Percentiles rank a stretch among this genome's conserved stretches.
These are phyloP conservation scores for Bufo bufo DNA, from an alignment of 2,113 vertebrate species.

Conservation along the genomic window DNA sequence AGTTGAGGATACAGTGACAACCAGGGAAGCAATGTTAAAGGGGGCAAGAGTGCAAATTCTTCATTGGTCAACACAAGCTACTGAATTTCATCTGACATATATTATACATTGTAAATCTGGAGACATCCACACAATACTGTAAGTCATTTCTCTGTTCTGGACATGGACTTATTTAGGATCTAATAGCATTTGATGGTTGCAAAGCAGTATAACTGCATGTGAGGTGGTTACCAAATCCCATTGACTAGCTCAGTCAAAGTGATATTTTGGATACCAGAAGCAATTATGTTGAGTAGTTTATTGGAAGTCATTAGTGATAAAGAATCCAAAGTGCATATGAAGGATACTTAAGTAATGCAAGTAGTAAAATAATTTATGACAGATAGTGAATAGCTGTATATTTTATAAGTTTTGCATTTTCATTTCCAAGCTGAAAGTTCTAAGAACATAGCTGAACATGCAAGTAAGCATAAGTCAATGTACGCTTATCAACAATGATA, in stretches of 20 bases:
- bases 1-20: neutral
- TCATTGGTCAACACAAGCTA: no score
- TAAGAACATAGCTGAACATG: constrained; percentile 6
- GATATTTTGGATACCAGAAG: neutral
- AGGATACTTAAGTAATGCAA: neutral
- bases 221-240: neutral
- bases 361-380: neutral
- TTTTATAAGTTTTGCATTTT: neutral
- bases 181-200: neutral
- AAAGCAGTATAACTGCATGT: neutral
- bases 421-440: neutral
- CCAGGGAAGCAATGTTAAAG: neutral
- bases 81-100: neutral
- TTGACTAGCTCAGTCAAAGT: neutral
- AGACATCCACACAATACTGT: neutral
- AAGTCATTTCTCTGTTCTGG: neutral
- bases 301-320: constrained; percentile 13
- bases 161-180: neutral
- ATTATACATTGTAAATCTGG: neutral
- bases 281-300: constrained; percentile 12
- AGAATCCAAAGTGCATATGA: neutral
- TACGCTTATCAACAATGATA: constrained; percentile 21
- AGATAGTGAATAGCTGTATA: constrained; percentile 1
- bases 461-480: constrained; percentile 22
- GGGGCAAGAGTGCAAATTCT: no score